Conservation (phyloP, 92 coral and sea anemone species). For the Meandrina meandrites region DNA sequence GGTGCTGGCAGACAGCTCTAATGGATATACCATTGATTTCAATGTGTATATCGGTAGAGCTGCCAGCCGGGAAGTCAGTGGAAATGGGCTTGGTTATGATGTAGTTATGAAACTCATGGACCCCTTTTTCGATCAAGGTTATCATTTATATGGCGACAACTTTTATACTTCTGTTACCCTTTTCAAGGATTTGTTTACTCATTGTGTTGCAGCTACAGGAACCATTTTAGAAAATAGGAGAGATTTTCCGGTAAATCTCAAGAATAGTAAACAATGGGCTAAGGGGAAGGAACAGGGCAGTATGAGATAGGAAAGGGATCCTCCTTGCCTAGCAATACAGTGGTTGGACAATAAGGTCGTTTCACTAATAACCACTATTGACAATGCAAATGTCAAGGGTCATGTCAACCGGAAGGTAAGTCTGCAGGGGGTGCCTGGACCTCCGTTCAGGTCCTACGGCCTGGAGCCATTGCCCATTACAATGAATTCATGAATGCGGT, state of each 20-base stretch:
- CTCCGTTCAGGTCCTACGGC: conserved; percentile 53
- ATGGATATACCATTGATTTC: conserved; percentile 70
- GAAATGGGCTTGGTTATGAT: conserved; percentile 72
- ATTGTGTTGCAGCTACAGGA: conserved; percentile 58
- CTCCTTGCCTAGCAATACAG: conserved; percentile 48
- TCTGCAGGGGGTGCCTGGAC: conserved; percentile 34
- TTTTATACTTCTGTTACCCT: conserved; percentile 59
- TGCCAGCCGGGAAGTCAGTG: conserved; percentile 49
- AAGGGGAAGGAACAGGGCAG: conserved; percentile 39
- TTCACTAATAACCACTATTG: conserved; percentile 62
- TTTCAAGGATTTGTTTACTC: conserved; percentile 48
- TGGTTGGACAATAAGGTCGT: conserved; percentile 68
- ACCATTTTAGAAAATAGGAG: conserved; percentile 49
- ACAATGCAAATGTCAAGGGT: conserved; percentile 47
- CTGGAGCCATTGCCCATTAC: conserved; percentile 45
- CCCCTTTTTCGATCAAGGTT: conserved; percentile 62
- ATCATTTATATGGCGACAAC: conserved; percentile 68
- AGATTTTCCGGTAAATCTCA: conserved; percentile 55
- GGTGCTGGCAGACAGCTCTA: conserved; percentile 57
- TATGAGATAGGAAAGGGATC: conserved; percentile 58
- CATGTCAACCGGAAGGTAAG: conserved; percentile 48
- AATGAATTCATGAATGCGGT: conserved; percentile 67
- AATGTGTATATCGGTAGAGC: conserved; percentile 59
- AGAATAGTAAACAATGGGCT: conserved; percentile 70
- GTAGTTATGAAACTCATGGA: conserved; percentile 61